Percentiles rank a stretch among this genome's conserved stretches.
phyloP scores from a whole-genome alignment of 1,140 invertebrate species.

The Bemisia tabaci region DNA sequence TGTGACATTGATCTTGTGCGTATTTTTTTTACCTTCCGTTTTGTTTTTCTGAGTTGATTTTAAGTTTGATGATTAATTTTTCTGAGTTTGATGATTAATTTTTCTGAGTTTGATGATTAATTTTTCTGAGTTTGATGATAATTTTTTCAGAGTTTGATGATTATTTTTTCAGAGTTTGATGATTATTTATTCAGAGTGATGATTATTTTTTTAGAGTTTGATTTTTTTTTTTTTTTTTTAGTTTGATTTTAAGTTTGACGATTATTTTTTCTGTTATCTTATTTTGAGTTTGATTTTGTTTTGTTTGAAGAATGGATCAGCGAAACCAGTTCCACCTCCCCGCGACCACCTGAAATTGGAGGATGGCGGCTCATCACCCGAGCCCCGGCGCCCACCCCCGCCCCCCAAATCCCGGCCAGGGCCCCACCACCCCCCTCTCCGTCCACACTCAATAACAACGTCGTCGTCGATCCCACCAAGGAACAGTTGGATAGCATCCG shows the following conservation, averaged over 20 bases:
- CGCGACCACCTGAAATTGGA: conserved; percentile 49
- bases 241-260: no score
- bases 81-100: no score
- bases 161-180: conserved; percentile 13
- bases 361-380: conserved; percentile 44
- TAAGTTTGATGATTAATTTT: no score
- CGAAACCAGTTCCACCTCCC: conserved; percentile 57
- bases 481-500: conserved; percentile 80
- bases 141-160: no score
- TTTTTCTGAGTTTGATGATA: no score
- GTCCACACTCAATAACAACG: conserved; percentile 33
- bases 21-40: no score
- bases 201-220: no score
- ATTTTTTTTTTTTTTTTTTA: no score
- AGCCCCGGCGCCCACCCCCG: conserved; percentile 46
- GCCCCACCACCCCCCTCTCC: conserved; percentile 45
- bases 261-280: conserved; percentile 3
- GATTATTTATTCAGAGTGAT: background rate
- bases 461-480: conserved; percentile 47
- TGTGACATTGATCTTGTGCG: no score
- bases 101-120: no score
- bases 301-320: background rate
- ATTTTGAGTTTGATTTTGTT: background rate
- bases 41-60: no score
- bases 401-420: conserved; percentile 27